Evolutionary conservation across 2,888 invertebrate genomes (phyloP), one percentile per base, ranked within the genome.

Genomic region (Eurytoma adleriae): DNA sequence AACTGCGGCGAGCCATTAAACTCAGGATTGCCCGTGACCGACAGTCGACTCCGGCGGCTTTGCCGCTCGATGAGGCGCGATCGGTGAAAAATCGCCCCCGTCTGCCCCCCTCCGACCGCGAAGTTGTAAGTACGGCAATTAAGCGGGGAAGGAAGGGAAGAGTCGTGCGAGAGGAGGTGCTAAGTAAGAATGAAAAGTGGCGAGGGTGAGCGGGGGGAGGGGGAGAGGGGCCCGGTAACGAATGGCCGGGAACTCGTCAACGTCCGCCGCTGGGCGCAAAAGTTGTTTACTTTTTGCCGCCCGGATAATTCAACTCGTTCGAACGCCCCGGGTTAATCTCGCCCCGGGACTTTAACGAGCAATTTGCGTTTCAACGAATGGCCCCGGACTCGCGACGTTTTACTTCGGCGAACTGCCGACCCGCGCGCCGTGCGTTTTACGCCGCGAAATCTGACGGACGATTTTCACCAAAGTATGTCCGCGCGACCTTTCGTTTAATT

Each of bases 101-200:
- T 18, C 13, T n/a, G 24, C 50, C 7, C 50, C 3, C 40, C 7
- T 10, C 54, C 54, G 4, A 54, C 54, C 54, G 16, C 54, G n/a
- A 67, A 59, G n/a, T 75, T 75, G 59, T 24, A 75, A 75, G 50
- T 40, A 68, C 18, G 12, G 20, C 59, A 67, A 67, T 67, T 67
- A 74, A 75, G 48, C 48, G 18, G 2, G 14, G 10, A 59, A 67
- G 12, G n/a, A 5, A 30, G 24, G 10, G 48, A 59, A 70, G 61
- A 7, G 13, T 40, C 40, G 24, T 24, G 20, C 16, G 27, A 71
- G 54, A 64, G 24, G 1, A 75, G 59, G 50, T 16, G 52, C 12
- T 10, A 48, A n/a, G 48, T 18, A 66, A 20, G 66, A 57, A n/a
- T 30, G 16, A 30, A 24, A 30, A 62, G 16, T n/a, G 16, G 30